phyloP scores from a whole-genome alignment of 1,140 invertebrate genomes.

The Drosophila parvula region DNA sequence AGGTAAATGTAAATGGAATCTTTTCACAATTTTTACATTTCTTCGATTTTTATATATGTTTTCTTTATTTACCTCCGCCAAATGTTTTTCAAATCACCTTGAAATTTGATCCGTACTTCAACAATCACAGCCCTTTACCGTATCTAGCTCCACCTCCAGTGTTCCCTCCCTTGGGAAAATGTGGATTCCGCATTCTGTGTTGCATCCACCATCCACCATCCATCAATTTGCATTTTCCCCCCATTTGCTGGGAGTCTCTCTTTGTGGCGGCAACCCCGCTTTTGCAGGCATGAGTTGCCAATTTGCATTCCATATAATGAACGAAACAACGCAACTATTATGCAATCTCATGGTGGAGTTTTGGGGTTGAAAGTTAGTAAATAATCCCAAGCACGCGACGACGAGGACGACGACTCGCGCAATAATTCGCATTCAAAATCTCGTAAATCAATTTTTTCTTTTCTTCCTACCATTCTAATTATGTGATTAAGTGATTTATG shows the following conservation, averaged over 20 bases:
- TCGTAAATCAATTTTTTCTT: conserved; percentile 81
- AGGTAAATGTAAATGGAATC: too few relatives aligned
- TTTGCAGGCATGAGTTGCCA: conserved; percentile 10
- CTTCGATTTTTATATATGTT: not conserved
- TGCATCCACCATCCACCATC: conserved; percentile 39
- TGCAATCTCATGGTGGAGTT: conserved; percentile 42
- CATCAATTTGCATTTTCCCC: conserved; percentile 44
- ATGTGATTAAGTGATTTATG: conserved; percentile 83
- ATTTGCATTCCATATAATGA: conserved; percentile 48
- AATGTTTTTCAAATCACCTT: conserved; percentile 41
- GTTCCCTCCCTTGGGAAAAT: conserved; percentile 11
- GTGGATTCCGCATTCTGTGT: conserved; percentile 10
- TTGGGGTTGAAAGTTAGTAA: conserved; percentile 59
- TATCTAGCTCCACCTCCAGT: not conserved
- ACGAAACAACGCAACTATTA: conserved; percentile 43
- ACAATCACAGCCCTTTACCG: conserved; percentile 14
- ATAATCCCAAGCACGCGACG: conserved; percentile 77
- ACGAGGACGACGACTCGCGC: conserved; percentile 27
- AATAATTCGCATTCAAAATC: conserved; percentile 73
- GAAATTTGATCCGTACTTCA: conserved; percentile 14
- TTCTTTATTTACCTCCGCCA: not conserved
- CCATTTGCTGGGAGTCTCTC: not conserved
- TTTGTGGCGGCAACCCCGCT: not conserved
- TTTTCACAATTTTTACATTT: not conserved
- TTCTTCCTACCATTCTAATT: conserved; percentile 70